Percentiles rank a stretch among this genome's conserved stretches.
Conservation (phyloP, 2,113 vertebrate genomes). For the Hippocampus zosterae region DNA sequence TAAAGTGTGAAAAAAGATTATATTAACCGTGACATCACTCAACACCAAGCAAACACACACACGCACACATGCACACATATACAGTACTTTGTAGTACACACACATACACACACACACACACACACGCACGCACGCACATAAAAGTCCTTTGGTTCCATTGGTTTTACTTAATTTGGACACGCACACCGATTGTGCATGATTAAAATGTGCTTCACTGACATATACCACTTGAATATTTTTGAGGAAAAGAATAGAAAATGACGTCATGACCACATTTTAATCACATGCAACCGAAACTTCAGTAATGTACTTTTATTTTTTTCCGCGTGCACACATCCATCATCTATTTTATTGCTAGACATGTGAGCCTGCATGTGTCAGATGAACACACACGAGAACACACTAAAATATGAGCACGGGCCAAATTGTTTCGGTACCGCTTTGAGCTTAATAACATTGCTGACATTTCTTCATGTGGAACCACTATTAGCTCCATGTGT, state of each 20-base stretch:
- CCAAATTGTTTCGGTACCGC: slow-evolving; percentile 38
- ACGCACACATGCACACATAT: slow-evolving; percentile 12
- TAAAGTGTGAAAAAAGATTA: slow-evolving; percentile 46
- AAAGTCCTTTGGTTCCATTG: too few species aligned
- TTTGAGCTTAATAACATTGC: slow-evolving; percentile 56
- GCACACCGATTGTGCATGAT: too few species aligned
- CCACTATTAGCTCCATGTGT: slow-evolving; percentile 57
- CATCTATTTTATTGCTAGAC: slow-evolving; percentile 61
- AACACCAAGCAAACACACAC: slow-evolving; percentile 18
- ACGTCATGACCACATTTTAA: too few species aligned
- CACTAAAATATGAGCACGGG: slow-evolving; percentile 39
- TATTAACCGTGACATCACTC: slow-evolving; percentile 54
- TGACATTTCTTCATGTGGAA: slow-evolving; percentile 57
- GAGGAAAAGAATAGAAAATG: too few species aligned
- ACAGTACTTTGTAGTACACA: background rate
- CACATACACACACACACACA: background rate
- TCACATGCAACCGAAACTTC: too few species aligned
- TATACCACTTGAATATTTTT: too few species aligned
- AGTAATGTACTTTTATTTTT: too few species aligned
- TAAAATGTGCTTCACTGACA: too few species aligned
- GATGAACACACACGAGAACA: slow-evolving; percentile 36
- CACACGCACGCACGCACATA: slow-evolving; percentile 3
- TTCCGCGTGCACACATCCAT: slow-evolving; percentile 36
- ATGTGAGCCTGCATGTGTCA: slow-evolving; percentile 61
- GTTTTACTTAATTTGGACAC: too few species aligned